Base-by-base conservation (phyloP, 2,113 vertebrate species). In the Colaptes auratus region DNA sequence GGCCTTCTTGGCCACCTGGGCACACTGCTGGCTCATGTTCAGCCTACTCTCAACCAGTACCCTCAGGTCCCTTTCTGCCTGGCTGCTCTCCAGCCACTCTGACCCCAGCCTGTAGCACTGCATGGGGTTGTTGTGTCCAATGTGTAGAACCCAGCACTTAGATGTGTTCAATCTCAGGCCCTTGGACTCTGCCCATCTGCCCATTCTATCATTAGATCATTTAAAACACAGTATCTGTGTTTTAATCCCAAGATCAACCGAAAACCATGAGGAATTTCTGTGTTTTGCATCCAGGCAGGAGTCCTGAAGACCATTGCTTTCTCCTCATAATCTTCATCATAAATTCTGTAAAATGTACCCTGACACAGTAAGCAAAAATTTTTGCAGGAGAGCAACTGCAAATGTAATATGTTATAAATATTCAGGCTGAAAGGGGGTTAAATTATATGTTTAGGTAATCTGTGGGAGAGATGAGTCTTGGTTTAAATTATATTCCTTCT, bases 361-460 rank as follows among this genome's bases (percentile, higher is more conserved):
- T 78, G 56, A 92, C 17, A 58, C 9, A 10, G 63, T 39, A 66
- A 93, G 31, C 5, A 82, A 30, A 64, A 65, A 63, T 60, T 97
- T 95, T 96, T 94, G 82, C 33, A 79, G 91, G 82, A 95, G 74
- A 95, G 65, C 64, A 73, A 97, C 92, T 90, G 69, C 21, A 94
- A 82, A 94, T 92, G 48, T 84, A 97, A 21, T 75, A 91, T 65
- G 74, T 92, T 86, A 72, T 70, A 91, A 92, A 93, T 64, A 90
- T 52, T 89, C 83, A 93, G 75, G 78, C 70, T 96, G 91, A 93
- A 94, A 92, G 86, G 60, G 55, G n/a, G 92, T 96, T 94, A 90
- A 92, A 96, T 92, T 96, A 89, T 69, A 88, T 56, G 12, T 81
- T 92, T 67, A 86, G 74, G 35, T 95, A 95, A 96, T 93, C 87